Percentiles rank a stretch among this genome's conserved stretches.
These are phyloP conservation scores for Radopholus similis DNA, from an alignment of 1,140 invertebrate genomes.

Conservation along the genomic window DNA sequence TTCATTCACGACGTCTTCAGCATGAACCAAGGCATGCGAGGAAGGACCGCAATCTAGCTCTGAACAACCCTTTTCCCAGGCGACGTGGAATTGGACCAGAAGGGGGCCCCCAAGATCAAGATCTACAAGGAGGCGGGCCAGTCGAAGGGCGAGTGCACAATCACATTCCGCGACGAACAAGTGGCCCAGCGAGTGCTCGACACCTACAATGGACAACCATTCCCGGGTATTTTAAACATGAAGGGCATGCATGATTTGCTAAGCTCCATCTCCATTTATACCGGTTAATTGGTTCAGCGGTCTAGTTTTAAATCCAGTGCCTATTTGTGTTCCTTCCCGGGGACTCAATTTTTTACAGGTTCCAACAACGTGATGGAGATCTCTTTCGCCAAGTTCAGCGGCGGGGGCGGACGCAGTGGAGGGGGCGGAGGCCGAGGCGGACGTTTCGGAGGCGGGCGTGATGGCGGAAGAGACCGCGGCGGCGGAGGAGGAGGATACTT, in stretches of 20 bases:
- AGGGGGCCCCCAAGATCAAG: constrained; percentile 33
- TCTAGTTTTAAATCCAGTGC: too few species aligned
- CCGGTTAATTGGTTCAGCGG: too few species aligned
- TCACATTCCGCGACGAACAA: constrained; percentile 21
- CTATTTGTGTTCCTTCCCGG: too few species aligned
- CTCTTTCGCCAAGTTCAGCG: constrained; percentile 31
- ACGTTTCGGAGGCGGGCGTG: constrained; percentile 40
- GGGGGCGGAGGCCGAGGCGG: constrained; percentile 44
- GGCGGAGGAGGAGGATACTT: constrained; percentile 68
- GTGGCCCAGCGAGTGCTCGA: constrained; percentile 21
- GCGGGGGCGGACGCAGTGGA: constrained; percentile 27
- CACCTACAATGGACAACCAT: constrained; percentile 28
- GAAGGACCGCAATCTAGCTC: too few species aligned
- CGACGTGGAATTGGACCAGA: constrained; percentile 21
- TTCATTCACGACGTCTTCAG: constrained; percentile 34
- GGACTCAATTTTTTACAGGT: too few species aligned
- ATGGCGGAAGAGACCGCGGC: constrained; percentile 69
- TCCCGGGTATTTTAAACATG: too few species aligned
- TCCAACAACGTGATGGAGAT: constrained; percentile 27
- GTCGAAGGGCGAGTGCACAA: constrained; percentile 38
- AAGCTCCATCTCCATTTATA: too few species aligned
- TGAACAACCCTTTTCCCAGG: too few species aligned
- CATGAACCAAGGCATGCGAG: constrained; percentile 8
- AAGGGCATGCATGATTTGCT: too few species aligned
- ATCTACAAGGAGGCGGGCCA: constrained; percentile 28